phyloP scores from a whole-genome alignment of 2,797 vertebrate species.

The Onychomys arenicola region DNA sequence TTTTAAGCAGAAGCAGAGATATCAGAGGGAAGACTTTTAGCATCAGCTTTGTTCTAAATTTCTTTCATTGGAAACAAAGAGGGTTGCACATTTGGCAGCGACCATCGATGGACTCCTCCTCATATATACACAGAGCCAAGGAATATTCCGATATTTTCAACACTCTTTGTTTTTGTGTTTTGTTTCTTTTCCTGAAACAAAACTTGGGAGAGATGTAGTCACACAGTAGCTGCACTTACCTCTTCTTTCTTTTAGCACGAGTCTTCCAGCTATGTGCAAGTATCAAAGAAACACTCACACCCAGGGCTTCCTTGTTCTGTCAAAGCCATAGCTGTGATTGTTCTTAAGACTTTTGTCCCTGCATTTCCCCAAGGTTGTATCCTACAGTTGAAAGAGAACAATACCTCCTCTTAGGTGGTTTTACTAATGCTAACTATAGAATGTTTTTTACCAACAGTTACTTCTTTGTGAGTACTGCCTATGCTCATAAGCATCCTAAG shows the following conservation, averaged over 20 bases:
- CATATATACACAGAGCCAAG: neutral
- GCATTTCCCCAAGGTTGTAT: neutral
- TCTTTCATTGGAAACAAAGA: neutral
- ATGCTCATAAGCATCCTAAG: neutral
- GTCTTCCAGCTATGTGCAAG: neutral
- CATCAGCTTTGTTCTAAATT: neutral
- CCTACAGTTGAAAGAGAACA: neutral
- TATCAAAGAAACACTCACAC: neutral
- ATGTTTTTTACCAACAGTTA: neutral
- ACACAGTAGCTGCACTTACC: accelerated
- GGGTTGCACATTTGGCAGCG: neutral
- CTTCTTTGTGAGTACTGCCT: neutral
- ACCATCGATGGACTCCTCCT: neutral
- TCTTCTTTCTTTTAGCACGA: neutral
- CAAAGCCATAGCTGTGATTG: neutral
- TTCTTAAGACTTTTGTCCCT: neutral
- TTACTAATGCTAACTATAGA: neutral
- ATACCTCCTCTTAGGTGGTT: neutral
- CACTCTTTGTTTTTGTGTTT: neutral
- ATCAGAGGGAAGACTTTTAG: neutral
- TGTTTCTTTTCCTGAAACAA: neutral
- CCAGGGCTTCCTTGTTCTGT: neutral
- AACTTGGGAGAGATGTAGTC: neutral
- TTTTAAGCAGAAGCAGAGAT: neutral
- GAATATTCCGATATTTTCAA: neutral